Evolutionary conservation across 1,140 invertebrate species (phyloP).

Genomic region (Drosophila ambigua): DNA sequence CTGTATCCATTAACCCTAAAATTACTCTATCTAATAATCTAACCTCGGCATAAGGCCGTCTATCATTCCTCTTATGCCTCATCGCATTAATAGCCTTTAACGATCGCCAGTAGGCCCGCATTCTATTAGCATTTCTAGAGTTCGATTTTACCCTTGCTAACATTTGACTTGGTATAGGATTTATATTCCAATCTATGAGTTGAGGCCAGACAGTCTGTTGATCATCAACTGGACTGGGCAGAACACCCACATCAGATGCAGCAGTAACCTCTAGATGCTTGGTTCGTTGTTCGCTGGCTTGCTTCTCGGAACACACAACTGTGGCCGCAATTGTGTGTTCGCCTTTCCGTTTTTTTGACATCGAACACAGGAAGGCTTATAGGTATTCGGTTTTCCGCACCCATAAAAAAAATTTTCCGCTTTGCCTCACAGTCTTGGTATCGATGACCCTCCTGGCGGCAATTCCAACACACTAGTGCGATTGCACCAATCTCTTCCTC

Average conservation of each 20-base stretch:
- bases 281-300: neutral
- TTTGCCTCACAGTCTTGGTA: constrained; percentile 23
- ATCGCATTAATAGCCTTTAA: neutral
- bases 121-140: neutral
- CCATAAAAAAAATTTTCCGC: constrained; percentile 4
- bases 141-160: neutral
- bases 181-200: too few relatives aligned
- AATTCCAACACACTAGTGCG: constrained; percentile 30
- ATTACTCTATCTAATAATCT: neutral
- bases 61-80: neutral
- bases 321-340: constrained; percentile 2
- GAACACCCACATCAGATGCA: too few relatives aligned
- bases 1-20: neutral
- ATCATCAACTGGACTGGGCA: neutral
- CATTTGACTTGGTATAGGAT: too few relatives aligned
- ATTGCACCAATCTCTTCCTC: neutral
- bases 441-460: constrained; percentile 18
- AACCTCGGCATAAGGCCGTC: constrained; percentile 3
- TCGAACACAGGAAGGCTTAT: constrained; percentile 12
- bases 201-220: too few relatives aligned
- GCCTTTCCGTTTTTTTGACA: constrained; percentile 21
- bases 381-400: neutral
- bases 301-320: neutral
- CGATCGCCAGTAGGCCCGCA: neutral
- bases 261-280: neutral